phyloP scores from a whole-genome alignment of 2,888 invertebrate genomes.

The Apodemia zela region DNA sequence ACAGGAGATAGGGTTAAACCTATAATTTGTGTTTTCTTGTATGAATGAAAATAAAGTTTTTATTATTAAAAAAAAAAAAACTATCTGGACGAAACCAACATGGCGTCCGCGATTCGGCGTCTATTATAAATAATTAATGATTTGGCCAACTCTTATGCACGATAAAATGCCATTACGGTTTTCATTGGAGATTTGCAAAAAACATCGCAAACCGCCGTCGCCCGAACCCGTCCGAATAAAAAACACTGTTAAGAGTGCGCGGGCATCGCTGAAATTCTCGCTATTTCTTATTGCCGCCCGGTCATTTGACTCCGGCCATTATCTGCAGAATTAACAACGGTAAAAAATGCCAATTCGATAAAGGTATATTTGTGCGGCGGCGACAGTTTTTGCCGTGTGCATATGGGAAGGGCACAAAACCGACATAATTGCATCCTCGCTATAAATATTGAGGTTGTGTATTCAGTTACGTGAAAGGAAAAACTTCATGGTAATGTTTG shows the following conservation, averaged over 20 bases:
- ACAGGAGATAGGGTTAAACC: no score
- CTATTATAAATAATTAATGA: slow-evolving; percentile 81
- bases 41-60: no score
- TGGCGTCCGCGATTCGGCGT: slow-evolving; percentile 61
- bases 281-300: slow-evolving; percentile 67
- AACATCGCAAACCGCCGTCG: slow-evolving; percentile 64
- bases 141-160: slow-evolving; percentile 75
- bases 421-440: slow-evolving; percentile 56
- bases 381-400: slow-evolving; percentile 63
- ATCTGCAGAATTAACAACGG: slow-evolving; percentile 74
- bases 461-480: slow-evolving; percentile 6
- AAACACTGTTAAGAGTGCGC: slow-evolving; percentile 70
- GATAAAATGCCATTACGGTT: slow-evolving; percentile 80
- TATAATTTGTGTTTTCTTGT: no score
- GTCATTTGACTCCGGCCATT: slow-evolving; percentile 78
- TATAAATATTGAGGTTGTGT: slow-evolving; percentile 70
- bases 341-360: slow-evolving; percentile 71
- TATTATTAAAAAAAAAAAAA: no score
- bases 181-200: slow-evolving; percentile 73
- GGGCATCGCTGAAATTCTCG: slow-evolving; percentile 75
- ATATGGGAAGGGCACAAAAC: slow-evolving; percentile 54
- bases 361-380: slow-evolving; percentile 65
- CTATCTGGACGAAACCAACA: slow-evolving; percentile 54
- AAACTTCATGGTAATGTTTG: slow-evolving; percentile 57
- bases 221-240: slow-evolving; percentile 61